Percentiles rank a stretch among this genome's conserved stretches.
phyloP scores from a whole-genome alignment of 2,113 vertebrate species.

The Cichladusa arquata region DNA sequence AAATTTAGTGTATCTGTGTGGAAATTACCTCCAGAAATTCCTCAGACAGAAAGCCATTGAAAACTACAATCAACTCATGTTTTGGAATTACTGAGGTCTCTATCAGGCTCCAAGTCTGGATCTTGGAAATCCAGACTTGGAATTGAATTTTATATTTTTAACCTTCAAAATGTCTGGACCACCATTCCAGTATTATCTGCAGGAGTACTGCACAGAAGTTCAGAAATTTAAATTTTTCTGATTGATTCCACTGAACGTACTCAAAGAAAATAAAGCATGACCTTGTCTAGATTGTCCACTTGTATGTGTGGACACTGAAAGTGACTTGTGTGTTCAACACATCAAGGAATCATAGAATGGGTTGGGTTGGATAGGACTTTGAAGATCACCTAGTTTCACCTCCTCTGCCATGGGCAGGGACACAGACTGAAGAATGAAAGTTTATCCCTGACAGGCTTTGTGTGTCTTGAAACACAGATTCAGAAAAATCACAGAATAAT shows the following conservation, averaged over 20 bases:
- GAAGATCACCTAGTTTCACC: background rate
- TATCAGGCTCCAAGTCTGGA: background rate
- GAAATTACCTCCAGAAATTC: background rate
- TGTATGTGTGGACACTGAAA: background rate
- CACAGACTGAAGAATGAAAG: background rate
- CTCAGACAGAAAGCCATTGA: background rate
- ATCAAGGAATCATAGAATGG: background rate
- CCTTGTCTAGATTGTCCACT: background rate
- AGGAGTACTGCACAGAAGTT: background rate
- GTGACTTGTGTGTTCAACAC: fast-evolving
- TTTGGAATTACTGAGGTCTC: background rate
- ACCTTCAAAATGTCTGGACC: background rate
- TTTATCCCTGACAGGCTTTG: background rate
- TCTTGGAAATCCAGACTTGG: background rate
- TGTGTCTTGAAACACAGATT: background rate
- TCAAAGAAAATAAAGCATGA: background rate
- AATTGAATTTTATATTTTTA: background rate
- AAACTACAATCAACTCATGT: background rate
- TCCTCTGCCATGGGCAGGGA: background rate
- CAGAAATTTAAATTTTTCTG: background rate
- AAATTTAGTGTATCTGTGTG: background rate
- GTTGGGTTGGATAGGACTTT: background rate
- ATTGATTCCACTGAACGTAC: background rate
- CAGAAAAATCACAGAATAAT: background rate
- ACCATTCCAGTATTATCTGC: background rate